A percentile compares a stretch with the other conserved stretches of the same genome.
Evolutionary conservation across 2,888 invertebrate genomes (phyloP).

Genomic region (Myopa testacea): DNA sequence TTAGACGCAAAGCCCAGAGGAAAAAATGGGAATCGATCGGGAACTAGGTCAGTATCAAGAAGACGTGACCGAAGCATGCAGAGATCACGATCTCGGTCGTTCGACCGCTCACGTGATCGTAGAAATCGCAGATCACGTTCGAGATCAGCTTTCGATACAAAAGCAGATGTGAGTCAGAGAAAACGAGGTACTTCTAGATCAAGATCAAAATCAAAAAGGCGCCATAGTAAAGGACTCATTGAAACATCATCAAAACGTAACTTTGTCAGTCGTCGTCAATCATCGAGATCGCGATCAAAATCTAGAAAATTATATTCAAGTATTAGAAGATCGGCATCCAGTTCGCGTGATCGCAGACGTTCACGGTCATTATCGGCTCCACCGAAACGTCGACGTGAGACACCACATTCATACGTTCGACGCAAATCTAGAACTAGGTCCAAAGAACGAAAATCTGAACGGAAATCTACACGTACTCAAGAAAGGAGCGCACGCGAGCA

Average conservation of each 20-base stretch:
- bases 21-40: neutral
- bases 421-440: slow-evolving; percentile 19
- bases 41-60: slow-evolving; percentile 26
- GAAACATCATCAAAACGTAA: neutral
- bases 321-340: slow-evolving; percentile 43
- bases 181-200: neutral
- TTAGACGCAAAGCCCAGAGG: neutral
- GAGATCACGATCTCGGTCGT: slow-evolving; percentile 23
- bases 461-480: neutral
- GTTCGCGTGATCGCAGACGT: slow-evolving; percentile 41
- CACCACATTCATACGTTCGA: slow-evolving; percentile 7
- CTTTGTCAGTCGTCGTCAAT: neutral
- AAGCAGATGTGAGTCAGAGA: slow-evolving; percentile 28
- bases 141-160: slow-evolving; percentile 32
- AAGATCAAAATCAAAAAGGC: slow-evolving; percentile 13
- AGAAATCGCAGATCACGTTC: slow-evolving; percentile 40
- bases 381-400: slow-evolving; percentile 25
- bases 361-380: slow-evolving; percentile 39
- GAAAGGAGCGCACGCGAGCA: slow-evolving; percentile 1
- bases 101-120: slow-evolving; percentile 21
- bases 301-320: slow-evolving; percentile 23
- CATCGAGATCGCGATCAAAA: slow-evolving; percentile 37
- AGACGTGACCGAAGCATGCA: neutral
- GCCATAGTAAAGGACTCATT: neutral
- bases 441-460: slow-evolving; percentile 2